These are phyloP conservation scores for Nephrotoma appendiculata DNA, from an alignment of 2,888 invertebrate genomes.

Conservation along the genomic window DNA sequence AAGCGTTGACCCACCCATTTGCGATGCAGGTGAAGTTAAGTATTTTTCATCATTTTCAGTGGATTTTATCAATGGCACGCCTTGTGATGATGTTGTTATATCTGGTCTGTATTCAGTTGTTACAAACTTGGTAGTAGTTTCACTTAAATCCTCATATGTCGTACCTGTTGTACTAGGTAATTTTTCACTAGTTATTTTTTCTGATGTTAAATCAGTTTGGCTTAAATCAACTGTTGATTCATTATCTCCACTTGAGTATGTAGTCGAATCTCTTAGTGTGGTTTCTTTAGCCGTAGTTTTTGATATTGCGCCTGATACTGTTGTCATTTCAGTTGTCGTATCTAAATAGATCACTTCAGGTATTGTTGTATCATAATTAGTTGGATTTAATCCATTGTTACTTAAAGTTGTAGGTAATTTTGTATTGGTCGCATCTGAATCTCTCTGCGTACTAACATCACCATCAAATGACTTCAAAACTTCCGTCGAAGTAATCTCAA, in stretches of 20 bases:
- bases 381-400: too few relatives aligned
- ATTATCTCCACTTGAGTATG: background rate
- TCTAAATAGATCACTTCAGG: background rate
- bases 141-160: background rate
- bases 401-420: background rate
- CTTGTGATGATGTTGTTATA: background rate
- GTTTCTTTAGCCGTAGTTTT: background rate
- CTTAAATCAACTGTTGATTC: background rate
- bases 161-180: too few relatives aligned
- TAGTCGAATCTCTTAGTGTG: background rate
- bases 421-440: background rate
- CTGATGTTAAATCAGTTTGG: background rate
- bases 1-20: background rate
- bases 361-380: background rate
- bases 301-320: background rate
- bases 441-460: background rate
- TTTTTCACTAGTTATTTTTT: too few relatives aligned
- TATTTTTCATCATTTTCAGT: background rate
- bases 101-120: background rate
- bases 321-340: background rate
- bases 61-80: background rate
- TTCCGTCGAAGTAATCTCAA: too few relatives aligned
- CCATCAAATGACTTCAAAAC: too few relatives aligned
- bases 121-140: background rate
- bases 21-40: background rate